Percentiles rank a stretch among this genome's conserved stretches.
Conservation (phyloP, 2,797 vertebrate species). For the Centroberyx gerrardi region DNA sequence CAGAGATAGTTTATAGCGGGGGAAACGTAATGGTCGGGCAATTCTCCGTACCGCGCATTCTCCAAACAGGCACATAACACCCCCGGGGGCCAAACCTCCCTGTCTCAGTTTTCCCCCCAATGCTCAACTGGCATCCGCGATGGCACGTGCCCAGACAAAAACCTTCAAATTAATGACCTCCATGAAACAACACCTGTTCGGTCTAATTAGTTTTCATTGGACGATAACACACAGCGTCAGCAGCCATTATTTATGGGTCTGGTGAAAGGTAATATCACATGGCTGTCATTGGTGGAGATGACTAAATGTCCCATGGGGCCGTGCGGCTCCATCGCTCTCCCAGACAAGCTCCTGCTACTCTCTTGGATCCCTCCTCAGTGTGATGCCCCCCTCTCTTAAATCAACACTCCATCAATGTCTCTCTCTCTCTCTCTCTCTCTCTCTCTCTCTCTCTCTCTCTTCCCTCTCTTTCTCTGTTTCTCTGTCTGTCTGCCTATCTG, state of each 20-base stretch:
- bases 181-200: conserved; percentile 83
- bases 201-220: conserved; percentile 82
- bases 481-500: not conserved
- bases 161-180: conserved; percentile 75
- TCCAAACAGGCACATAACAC: conserved; percentile 43
- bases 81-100: conserved; percentile 38
- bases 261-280: conserved; percentile 71
- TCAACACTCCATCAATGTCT: conserved; percentile 42
- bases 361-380: conserved; percentile 23
- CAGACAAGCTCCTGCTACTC: conserved; percentile 51
- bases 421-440: conserved; percentile 3
- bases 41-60: conserved; percentile 36
- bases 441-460: not conserved
- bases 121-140: conserved; percentile 43
- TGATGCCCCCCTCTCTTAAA: conserved; percentile 34
- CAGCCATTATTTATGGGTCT: conserved; percentile 72
- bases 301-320: conserved; percentile 62
- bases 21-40: conserved; percentile 39
- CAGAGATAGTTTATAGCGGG: conserved; percentile 39
- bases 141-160: conserved; percentile 62
- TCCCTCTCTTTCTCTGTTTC: not conserved
- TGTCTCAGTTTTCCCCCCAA: conserved; percentile 52
- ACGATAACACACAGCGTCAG: conserved; percentile 68
- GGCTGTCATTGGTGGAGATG: conserved; percentile 66
- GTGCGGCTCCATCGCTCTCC: conserved; percentile 45